Base-by-base conservation (phyloP, 2,888 invertebrate species). In the Terebella lapidaria region DNA sequence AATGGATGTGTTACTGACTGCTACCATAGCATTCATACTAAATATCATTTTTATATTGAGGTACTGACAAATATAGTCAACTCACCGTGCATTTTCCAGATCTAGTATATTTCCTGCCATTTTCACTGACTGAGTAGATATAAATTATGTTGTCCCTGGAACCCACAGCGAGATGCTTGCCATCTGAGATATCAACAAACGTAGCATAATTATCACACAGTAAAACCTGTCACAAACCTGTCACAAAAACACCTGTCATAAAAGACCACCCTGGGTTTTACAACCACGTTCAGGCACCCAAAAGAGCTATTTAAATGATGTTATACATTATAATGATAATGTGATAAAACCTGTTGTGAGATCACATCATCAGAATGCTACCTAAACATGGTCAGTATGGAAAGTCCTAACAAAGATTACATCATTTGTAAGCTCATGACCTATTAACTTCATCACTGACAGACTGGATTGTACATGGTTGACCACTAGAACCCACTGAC, bases 101-200 rank as follows among this genome's bases (percentile, higher is more conserved):
- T 63, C 91, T 85, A 66, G 87, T 87, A 81, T 89, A 92, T 70
- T 90, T 86, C 20, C 85, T 84, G n/a, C 87, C 88, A 70, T 85
- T 85, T 62, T 90, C 90, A 56, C 87, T 86, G 2, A 90, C 89
- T 80, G 91, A 88, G 83, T 94, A 93, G 65, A 94, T 84, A 81
- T 94, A 94, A 74, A 94, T 88, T 78, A 87, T 87, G 84, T 92
- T 92, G 81, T 94, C 94, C 15, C 92, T 84, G 0, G 92, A 93
- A 3, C 93, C 94, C 56, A 93, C 81, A 15, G 93, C 94, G 59
- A 94, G 82, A 75, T 88, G 82, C 66, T 84, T 84, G 65, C 92
- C 92, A 84, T 92, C 89, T 54, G 89, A 28, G 66, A 35, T 20
- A n/a, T n/a, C n/a, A n/a, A n/a, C n/a, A n/a, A n/a, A n/a, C n/a